These are phyloP conservation scores for Actias luna DNA, from an alignment of 2,888 invertebrate species.

Conservation along the genomic window DNA sequence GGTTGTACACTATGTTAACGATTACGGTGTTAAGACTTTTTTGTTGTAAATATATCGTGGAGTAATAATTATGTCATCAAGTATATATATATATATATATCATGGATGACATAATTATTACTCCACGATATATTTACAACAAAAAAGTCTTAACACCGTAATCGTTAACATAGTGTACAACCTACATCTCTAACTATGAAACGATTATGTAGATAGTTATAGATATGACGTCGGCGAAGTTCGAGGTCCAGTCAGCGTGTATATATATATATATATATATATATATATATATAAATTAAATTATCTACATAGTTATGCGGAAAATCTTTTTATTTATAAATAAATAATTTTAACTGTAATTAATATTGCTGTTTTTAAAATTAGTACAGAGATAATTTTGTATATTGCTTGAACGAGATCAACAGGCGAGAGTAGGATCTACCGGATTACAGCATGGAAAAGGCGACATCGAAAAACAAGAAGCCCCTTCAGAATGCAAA, in stretches of 20 bases:
- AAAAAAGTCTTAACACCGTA: not conserved
- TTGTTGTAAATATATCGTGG: not conserved
- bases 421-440: conserved; percentile 51
- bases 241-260: conserved; percentile 46
- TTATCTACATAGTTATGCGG: not conserved
- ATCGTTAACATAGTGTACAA: not conserved
- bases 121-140: not conserved
- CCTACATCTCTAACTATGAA: not conserved
- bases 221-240: conserved; percentile 15
- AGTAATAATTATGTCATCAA: too few species aligned
- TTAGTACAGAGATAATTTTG: conserved; percentile 47
- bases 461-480: conserved; percentile 69
- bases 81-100: too few species aligned
- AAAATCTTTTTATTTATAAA: not conserved
- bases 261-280: too few species aligned
- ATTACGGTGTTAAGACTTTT: not conserved
- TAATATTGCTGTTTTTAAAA: conserved; percentile 2
- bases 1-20: not conserved
- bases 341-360: too few species aligned
- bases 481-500: conserved; percentile 76
- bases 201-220: not conserved
- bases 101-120: too few species aligned
- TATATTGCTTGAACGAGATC: conserved; percentile 38
- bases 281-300: not conserved
- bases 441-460: conserved; percentile 60